Base-by-base conservation (phyloP, 2,888 invertebrate genomes). In the Junonia oenone region DNA sequence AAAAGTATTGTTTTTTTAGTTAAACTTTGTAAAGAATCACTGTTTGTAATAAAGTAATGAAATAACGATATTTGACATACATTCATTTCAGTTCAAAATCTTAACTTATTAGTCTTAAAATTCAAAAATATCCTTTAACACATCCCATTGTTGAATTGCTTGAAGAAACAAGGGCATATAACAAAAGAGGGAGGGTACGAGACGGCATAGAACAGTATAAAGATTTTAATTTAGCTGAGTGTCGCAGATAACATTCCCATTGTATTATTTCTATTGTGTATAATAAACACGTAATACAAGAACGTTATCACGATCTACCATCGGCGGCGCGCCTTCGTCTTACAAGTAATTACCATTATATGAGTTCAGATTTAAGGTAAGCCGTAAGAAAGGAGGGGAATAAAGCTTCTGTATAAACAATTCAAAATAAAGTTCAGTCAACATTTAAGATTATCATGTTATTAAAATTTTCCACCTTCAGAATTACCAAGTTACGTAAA, bases 201-300 rank as follows among this genome's bases (percentile, higher is more conserved):
- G 50, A 51, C 47, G 33, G 19, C 40, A 45, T 27, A 47, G 31
- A 47, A 40, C 17, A 40, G 38, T 40, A 51, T 55, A 55, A 59
- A 58, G 59, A 61, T 61, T 63, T 63, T 63, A 58, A 63, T 63
- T 63, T 60, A 62, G 56, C 60, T 51, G 55, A 63, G 63, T 63
- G 63, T 63, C 54, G 56, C 40, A 56, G 61, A 61, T 61, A 59
- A 56, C 54, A 56, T 56, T 48, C 35, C 56, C 51, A 51, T 62
- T 60, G 55, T 55, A 56, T 56, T 53, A 56, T 63, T 62, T 62
- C 55, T 63, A 58, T 62, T 63, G 61, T 63, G 60, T 59, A 50
- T 59, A 58, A 63, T 62, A 60, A 62, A 62, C 62, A 54, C 54
- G 56, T 63, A 63, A 59, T 59, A 59, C 40, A 54, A 57, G 53